Percentiles rank a stretch among this genome's conserved stretches.
Conservation (phyloP, 2,113 vertebrate species). For the Octodon degus region DNA sequence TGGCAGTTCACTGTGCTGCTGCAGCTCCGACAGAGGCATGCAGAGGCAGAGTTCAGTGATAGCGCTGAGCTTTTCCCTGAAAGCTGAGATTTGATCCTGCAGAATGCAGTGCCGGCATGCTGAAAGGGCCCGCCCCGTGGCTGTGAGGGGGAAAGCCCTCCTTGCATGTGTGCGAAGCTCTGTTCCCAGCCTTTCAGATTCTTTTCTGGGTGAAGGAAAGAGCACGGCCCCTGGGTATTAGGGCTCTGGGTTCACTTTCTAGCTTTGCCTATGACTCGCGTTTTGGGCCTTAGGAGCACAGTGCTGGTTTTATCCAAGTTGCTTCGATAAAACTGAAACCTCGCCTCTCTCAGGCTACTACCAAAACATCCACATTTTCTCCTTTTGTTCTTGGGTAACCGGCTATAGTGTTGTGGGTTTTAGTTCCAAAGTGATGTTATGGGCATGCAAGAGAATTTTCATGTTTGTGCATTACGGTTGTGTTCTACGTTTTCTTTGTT, state of each 20-base stretch:
- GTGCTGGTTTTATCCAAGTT: conserved; percentile 56
- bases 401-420: conserved; percentile 13
- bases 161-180: neutral
- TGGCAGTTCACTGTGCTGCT: neutral
- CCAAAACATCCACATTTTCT: conserved; percentile 41
- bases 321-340: conserved; percentile 58
- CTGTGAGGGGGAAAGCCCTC: neutral
- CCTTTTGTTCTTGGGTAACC: neutral
- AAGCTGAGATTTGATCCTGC: neutral
- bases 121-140: neutral
- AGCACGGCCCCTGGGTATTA: neutral
- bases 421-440: conserved; percentile 45
- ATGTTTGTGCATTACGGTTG: conserved; percentile 44
- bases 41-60: neutral
- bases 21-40: neutral
- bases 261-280: conserved; percentile 56
- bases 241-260: conserved; percentile 30
- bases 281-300: conserved; percentile 47
- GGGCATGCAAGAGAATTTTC: neutral
- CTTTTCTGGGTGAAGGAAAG: neutral
- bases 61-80: neutral
- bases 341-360: neutral
- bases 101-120: neutral
- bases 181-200: neutral
- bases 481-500: neutral